Evolutionary conservation across 2,797 vertebrate genomes (phyloP).

Genomic region (Dallia pectoralis): DNA sequence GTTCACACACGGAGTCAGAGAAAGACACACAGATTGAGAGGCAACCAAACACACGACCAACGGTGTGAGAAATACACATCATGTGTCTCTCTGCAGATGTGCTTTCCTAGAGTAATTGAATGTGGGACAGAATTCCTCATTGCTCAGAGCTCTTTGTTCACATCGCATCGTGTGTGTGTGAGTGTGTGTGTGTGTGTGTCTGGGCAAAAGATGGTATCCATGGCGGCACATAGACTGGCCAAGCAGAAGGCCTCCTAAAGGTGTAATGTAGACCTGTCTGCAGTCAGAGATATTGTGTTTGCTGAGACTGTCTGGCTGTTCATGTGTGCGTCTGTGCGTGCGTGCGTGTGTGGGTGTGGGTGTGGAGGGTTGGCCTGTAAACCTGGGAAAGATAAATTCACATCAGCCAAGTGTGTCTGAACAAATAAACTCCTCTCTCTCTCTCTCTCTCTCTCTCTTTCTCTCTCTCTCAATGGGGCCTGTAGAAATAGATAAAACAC

Average conservation of each 20-base stretch:
- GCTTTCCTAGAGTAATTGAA: conserved; percentile 56
- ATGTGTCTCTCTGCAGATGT: conserved; percentile 21
- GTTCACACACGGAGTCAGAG: no score
- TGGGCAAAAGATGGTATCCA: conserved; percentile 55
- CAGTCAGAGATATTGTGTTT: conserved; percentile 49
- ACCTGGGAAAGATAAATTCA: conserved; percentile 15
- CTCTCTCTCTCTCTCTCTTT: neutral
- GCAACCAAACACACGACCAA: no score
- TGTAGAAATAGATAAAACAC: neutral
- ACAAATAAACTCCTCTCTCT: neutral
- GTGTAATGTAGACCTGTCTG: conserved; percentile 47
- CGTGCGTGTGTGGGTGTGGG: conserved; percentile 12
- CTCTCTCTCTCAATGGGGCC: neutral
- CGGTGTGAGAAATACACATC: conserved; percentile 29
- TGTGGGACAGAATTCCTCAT: conserved; percentile 67
- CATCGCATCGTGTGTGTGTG: conserved; percentile 50
- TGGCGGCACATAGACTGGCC: conserved; percentile 41
- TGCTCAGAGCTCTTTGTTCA: conserved; percentile 65
- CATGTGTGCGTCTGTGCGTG: conserved; percentile 10
- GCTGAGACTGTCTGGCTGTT: conserved; percentile 6
- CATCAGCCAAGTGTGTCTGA: conserved; percentile 17
- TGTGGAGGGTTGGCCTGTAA: conserved; percentile 35
- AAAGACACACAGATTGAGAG: no score
- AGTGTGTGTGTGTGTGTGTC: conserved; percentile 66
- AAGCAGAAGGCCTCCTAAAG: conserved; percentile 38